phyloP scores from a whole-genome alignment of 2,113 vertebrate genomes.

The Pelecanus crispus region DNA sequence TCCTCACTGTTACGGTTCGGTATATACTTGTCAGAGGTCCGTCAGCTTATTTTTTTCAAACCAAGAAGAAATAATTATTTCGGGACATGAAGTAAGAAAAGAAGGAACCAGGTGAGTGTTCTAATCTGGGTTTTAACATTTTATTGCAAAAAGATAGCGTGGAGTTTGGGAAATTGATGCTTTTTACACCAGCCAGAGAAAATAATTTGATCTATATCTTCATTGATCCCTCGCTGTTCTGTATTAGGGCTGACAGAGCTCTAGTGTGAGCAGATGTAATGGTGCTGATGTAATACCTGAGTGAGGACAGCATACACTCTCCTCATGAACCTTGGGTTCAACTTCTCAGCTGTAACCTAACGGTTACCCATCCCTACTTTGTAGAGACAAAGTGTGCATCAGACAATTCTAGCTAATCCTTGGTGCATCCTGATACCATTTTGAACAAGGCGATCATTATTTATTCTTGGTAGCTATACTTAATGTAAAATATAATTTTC shows the following conservation, averaged over 20 bases:
- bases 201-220: background rate
- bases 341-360: background rate
- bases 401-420: background rate
- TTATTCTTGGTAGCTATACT: background rate
- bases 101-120: conserved; percentile 81
- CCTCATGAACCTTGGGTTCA: background rate
- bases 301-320: background rate
- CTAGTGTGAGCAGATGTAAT: background rate
- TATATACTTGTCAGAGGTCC: conserved; percentile 88
- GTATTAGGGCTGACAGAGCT: background rate
- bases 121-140: background rate
- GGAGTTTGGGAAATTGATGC: background rate
- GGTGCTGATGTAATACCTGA: background rate
- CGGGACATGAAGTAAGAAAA: conserved; percentile 89
- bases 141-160: background rate
- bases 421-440: background rate
- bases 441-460: background rate
- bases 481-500: background rate
- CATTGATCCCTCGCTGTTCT: background rate
- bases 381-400: background rate
- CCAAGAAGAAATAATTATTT: conserved; percentile 92
- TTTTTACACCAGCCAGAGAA: background rate
- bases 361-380: background rate
- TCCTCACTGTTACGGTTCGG: conserved; percentile 81
- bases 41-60: conserved; percentile 93